Percentiles rank a stretch among this genome's conserved stretches.
These are phyloP conservation scores for Gnathonemus longibarbis DNA, from an alignment of 2,113 vertebrate species.

Conservation along the genomic window DNA sequence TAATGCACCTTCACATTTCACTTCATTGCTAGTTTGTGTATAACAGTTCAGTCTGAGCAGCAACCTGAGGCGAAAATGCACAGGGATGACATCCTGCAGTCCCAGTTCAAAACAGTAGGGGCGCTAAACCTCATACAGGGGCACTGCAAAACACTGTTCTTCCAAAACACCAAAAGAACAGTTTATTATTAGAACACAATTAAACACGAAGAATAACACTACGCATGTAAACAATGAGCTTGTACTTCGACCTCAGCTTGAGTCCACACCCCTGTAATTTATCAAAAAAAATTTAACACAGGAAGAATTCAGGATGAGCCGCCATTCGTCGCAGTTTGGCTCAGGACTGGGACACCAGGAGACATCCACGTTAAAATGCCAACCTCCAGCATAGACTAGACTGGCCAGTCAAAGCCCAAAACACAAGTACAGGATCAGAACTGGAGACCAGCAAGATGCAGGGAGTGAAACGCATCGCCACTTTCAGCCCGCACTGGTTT, in stretches of 20 bases:
- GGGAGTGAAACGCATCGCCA: neutral
- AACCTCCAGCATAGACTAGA: neutral
- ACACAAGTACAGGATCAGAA: neutral
- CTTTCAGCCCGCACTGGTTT: neutral
- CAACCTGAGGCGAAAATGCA: neutral
- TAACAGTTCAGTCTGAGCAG: neutral
- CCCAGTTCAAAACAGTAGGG: constrained; percentile 17
- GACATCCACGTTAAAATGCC: neutral
- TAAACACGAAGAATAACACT: neutral
- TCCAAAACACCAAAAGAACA: neutral
- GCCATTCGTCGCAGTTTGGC: neutral
- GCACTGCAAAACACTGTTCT: neutral
- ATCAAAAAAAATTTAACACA: neutral
- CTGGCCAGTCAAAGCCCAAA: neutral
- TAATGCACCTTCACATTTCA: neutral
- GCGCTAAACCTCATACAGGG: neutral
- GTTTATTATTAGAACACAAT: neutral
- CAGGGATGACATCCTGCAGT: neutral
- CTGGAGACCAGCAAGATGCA: neutral
- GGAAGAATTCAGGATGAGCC: neutral
- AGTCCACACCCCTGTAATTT: neutral
- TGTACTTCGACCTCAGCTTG: neutral
- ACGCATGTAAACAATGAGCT: neutral
- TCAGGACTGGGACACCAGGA: neutral
- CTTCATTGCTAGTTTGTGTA: neutral